A percentile compares a stretch with the other conserved stretches of the same genome.
Evolutionary conservation across 2,113 vertebrate genomes (phyloP).

Genomic region (Hymenochirus boettgeri): DNA sequence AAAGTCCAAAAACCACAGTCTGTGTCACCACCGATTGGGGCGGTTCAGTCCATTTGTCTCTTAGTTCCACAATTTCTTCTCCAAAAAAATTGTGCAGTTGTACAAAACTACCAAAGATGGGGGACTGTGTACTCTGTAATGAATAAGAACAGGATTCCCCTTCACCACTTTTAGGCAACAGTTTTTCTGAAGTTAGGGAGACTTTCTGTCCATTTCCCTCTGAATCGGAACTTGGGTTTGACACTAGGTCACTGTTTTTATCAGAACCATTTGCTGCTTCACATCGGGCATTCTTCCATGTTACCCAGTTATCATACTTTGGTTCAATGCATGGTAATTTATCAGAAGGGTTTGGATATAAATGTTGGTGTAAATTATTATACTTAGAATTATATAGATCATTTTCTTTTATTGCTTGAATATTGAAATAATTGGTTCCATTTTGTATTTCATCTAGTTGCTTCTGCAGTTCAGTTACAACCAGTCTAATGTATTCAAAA

Average conservation of each 20-base stretch:
- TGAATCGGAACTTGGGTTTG: slow-evolving; percentile 41
- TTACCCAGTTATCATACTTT: slow-evolving; percentile 71
- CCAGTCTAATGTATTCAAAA: slow-evolving; percentile 89
- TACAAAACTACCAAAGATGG: slow-evolving; percentile 61
- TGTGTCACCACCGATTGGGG: slow-evolving; percentile 31
- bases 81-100: slow-evolving; percentile 81
- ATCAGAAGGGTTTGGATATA: background rate
- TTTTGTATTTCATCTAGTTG: slow-evolving; percentile 80
- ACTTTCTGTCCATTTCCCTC: slow-evolving; percentile 54
- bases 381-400: too few relatives aligned
- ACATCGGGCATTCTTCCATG: slow-evolving; percentile 62
- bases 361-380: background rate
- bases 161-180: accelerated
- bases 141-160: slow-evolving; percentile 32
- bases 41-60: slow-evolving; percentile 71
- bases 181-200: slow-evolving; percentile 57
- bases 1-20: too few relatives aligned
- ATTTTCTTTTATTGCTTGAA: background rate
- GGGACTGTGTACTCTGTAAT: slow-evolving; percentile 50
- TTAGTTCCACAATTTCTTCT: slow-evolving; percentile 71
- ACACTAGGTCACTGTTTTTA: slow-evolving; percentile 15
- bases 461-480: slow-evolving; percentile 91
- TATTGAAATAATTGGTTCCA: background rate
- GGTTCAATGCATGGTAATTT: background rate
- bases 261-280: slow-evolving; percentile 2